Evolutionary conservation across 2,797 vertebrate genomes (phyloP).

Genomic region (Lutjanus argentimaculatus): DNA sequence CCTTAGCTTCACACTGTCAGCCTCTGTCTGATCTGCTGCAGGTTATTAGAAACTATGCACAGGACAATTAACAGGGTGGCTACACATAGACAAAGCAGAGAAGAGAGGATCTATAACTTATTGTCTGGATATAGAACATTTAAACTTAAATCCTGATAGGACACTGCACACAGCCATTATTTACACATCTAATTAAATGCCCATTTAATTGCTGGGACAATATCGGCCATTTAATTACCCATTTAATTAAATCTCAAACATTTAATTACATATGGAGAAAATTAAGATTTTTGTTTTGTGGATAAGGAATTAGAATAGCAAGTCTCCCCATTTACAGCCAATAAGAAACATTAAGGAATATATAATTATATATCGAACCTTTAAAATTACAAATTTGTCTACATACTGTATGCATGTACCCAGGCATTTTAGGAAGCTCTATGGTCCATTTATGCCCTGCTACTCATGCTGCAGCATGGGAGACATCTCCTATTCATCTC

Average conservation of each 20-base stretch:
- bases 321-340: neutral
- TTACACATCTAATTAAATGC: slow-evolving; percentile 14
- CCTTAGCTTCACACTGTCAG: neutral
- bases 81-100: neutral
- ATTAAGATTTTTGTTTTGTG: neutral
- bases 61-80: neutral
- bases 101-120: neutral
- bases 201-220: neutral
- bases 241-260: slow-evolving; percentile 5
- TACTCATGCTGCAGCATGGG: neutral
- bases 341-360: neutral
- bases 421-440: neutral
- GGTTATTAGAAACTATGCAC: slow-evolving; percentile 22
- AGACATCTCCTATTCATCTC: slow-evolving; percentile 23
- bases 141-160: neutral
- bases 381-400: slow-evolving; percentile 1
- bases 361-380: neutral
- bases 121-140: neutral
- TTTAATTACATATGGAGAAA: neutral
- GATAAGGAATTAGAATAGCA: neutral
- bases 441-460: neutral
- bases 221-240: neutral
- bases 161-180: neutral
- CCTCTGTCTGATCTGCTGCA: slow-evolving; percentile 10
- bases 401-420: neutral